These are phyloP conservation scores for Nemurella pictetii DNA, from an alignment of 2,888 invertebrate species.

Conservation along the genomic window DNA sequence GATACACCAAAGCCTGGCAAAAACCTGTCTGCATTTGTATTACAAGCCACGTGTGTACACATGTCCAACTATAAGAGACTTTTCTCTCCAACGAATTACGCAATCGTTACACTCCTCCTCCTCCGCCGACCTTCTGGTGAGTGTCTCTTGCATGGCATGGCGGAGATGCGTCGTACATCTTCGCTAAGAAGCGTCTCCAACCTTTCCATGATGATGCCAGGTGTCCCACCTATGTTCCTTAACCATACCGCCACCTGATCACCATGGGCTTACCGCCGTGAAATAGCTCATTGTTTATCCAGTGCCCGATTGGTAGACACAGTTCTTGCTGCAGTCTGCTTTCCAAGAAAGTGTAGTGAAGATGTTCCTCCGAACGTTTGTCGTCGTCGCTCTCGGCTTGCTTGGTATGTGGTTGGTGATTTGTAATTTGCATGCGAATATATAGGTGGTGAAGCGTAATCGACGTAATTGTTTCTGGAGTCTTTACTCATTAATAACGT, in stretches of 20 bases:
- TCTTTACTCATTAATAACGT: too few species aligned
- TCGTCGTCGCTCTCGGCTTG: not conserved
- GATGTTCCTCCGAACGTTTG: not conserved
- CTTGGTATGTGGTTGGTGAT: not conserved
- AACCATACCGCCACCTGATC: not conserved
- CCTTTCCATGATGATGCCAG: not conserved
- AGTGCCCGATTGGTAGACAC: not conserved
- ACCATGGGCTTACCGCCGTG: not conserved
- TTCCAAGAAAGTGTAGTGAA: not conserved
- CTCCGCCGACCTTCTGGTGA: not conserved
- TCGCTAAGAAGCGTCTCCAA: not conserved
- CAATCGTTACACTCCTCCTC: not conserved
- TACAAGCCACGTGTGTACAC: not conserved
- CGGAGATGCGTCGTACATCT: not conserved
- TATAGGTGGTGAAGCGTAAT: too few species aligned
- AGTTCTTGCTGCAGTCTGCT: not conserved
- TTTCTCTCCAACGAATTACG: not conserved
- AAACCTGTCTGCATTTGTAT: not conserved
- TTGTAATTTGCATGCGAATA: too few species aligned
- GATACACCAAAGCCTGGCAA: too few species aligned
- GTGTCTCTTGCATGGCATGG: too few species aligned
- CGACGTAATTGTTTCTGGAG: too few species aligned
- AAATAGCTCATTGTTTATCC: conserved; percentile 7
- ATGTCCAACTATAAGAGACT: not conserved
- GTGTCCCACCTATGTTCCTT: not conserved